phyloP scores from a whole-genome alignment of 2,113 vertebrate species.

The Apodemus sylvaticus region DNA sequence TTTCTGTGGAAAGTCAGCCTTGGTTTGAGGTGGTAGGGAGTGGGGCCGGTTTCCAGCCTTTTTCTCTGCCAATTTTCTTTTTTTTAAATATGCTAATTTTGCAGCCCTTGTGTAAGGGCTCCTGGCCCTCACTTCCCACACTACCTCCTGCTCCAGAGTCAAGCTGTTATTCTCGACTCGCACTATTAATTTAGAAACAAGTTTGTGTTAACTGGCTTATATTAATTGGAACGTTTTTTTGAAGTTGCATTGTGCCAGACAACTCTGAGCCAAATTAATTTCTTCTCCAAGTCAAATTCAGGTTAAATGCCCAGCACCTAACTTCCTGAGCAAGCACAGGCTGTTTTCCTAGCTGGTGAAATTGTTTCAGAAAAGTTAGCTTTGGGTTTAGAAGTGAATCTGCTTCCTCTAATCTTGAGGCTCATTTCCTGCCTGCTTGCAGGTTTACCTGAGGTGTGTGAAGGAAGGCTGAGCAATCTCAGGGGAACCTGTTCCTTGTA shows the following conservation, averaged over 20 bases:
- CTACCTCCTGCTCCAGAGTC: background rate
- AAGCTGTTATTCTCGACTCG: background rate
- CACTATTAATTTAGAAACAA: slow-evolving; percentile 29
- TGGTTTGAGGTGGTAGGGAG: background rate
- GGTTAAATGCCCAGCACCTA: background rate
- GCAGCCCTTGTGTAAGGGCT: background rate
- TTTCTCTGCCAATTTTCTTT: background rate
- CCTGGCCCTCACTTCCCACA: background rate
- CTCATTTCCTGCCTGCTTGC: background rate
- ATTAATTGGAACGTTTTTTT: slow-evolving; percentile 28
- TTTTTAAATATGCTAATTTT: background rate
- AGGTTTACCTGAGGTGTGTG: slow-evolving; percentile 11
- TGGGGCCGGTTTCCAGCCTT: background rate
- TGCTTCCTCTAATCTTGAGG: slow-evolving; percentile 23
- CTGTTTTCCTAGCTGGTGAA: background rate
- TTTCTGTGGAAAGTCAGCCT: background rate
- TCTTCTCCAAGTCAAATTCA: background rate
- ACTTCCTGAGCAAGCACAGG: background rate
- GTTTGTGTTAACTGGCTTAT: background rate
- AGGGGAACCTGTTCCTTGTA: background rate
- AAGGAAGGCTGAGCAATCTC: background rate
- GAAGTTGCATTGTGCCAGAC: background rate
- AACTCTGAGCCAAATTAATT: background rate
- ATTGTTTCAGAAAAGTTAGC: slow-evolving; percentile 15
- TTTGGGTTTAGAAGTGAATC: slow-evolving; percentile 28